Base-by-base conservation (phyloP, 2,888 invertebrate genomes). In the Trissonchulus sp. region DNA sequence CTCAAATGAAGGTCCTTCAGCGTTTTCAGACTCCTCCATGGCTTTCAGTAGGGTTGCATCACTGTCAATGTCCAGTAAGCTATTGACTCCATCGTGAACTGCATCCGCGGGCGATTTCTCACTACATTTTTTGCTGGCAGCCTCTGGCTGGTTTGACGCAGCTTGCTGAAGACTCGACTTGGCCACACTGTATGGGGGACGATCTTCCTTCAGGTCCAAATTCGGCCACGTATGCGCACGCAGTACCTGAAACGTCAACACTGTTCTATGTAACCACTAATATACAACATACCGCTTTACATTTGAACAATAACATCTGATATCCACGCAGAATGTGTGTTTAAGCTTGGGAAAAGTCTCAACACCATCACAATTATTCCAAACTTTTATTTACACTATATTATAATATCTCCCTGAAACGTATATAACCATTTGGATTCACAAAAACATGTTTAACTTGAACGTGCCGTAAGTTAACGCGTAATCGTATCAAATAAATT, bases 141-240 rank as follows among this genome's bases (percentile, higher is more conserved):
- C 8, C 48, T 48, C 48, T 8, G 8, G 48, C n/a, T n/a, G n/a
- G n/a, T n/a, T n/a, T n/a, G n/a, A n/a, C 48, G 23, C 48, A 15
- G 48, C 48, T 23, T 48, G 48, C 48, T 48, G 48, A 15, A 23
- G 23, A 8, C 8, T 48, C 8, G 8, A 23, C 8, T 48, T 48
- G n/a, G n/a, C n/a, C n/a, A n/a, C n/a, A n/a, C n/a, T n/a, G n/a
- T 77, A 74, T 75, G 38, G 1, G 69, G 73, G 8, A 3, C 65
- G 37, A 28, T 69, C 68, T 2, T 60, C 87, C 88, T 90, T 91
- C 84, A 90, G 86, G 38, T 85, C 84, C 78, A 91, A 85, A 84
- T 90, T 90, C 34, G 91, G 88, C 91, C 91, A 92, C 69, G 89
- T 87, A 82, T 91, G 90, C 68, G 91, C 89, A 80, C 90, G 89